Base-by-base conservation (phyloP, 2,113 vertebrate species). In the Sturnira hondurensis region DNA sequence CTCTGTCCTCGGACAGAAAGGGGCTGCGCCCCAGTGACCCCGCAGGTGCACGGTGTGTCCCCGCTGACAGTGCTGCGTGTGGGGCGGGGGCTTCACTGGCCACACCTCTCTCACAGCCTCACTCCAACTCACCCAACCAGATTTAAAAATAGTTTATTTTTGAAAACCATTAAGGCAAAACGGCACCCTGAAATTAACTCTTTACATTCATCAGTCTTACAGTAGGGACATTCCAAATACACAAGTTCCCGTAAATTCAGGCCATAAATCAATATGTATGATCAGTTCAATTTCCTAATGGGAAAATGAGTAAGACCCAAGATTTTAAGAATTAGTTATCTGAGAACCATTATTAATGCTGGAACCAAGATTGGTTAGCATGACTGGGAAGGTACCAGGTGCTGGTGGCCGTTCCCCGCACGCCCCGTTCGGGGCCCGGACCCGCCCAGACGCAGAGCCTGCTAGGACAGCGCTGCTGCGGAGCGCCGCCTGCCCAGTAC, bases 111-210 rank as follows among this genome's bases (percentile, higher is more conserved):
- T 52, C 82, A 68, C 47, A 80, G 22, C 89, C 86, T 47, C 50
- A 94, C 76, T 80, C 74, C 71, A 91, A 95, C 52, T 65, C 5
- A 87, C 2, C 82, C 63, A 13, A 2, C 77, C 33, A 88, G 78
- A 95, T 98, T 98, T 45, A 97, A 98, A 98, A 98, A 98, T 97
- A 98, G 74, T 98, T 98, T 98, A 98, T 98, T 98, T 97, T 97
- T 93, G 89, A 45, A 97, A 98, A 98, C 97, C 96, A 96, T 98
- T 98, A 98, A 99, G 98, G 98, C 98, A 98, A 91, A 97, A 95
- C 1, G 11, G 95, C 96, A 97, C 95, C 98, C 98, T 98, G 97
- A 98, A 97, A 98, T 98, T 97, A 98, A 93, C 82, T 89, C 63
- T 97, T 98, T 98, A 98, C 98, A 98, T 98, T 98, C 98, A 97